Percentiles rank a stretch among this genome's conserved stretches.
Evolutionary conservation across 2,797 vertebrate species (phyloP).

Genomic region (Bryconaethiops microstoma): DNA sequence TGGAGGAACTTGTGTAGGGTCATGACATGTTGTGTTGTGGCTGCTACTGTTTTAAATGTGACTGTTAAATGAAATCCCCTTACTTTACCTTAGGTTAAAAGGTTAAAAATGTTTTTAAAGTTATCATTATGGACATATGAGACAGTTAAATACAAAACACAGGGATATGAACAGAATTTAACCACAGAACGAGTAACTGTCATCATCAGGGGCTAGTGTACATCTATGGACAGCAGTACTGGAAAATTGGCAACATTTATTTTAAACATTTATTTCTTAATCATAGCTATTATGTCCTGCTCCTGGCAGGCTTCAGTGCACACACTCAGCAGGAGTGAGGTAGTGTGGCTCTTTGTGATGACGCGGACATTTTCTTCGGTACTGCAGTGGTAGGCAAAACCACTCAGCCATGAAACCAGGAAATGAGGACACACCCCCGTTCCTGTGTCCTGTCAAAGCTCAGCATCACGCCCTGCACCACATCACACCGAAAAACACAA

Average conservation of each 20-base stretch:
- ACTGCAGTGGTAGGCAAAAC: slow-evolving; percentile 45
- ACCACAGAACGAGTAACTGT: background rate
- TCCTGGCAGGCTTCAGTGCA: background rate
- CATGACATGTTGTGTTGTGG: too few relatives aligned
- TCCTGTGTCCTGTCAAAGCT: slow-evolving; percentile 12
- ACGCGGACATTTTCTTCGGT: slow-evolving; percentile 28
- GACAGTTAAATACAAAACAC: too few relatives aligned
- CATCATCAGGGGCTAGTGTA: background rate
- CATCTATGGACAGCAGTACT: background rate
- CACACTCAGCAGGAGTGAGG: slow-evolving; percentile 6
- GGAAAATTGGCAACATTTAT: background rate
- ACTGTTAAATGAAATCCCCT: background rate
- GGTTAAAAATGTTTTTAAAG: too few relatives aligned
- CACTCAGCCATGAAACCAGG: slow-evolving; percentile 38
- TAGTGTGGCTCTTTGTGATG: slow-evolving; percentile 35
- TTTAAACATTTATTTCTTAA: background rate
- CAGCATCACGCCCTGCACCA: background rate
- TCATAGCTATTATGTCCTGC: background rate
- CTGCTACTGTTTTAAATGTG: background rate
- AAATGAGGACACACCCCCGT: slow-evolving; percentile 34
- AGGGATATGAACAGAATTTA: background rate
- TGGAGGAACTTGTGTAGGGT: too few relatives aligned
- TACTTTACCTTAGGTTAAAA: too few relatives aligned
- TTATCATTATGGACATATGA: background rate
- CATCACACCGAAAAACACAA: background rate